These are phyloP conservation scores for Nyctereutes procyonoides DNA, from an alignment of 2,113 vertebrate genomes.

Conservation along the genomic window DNA sequence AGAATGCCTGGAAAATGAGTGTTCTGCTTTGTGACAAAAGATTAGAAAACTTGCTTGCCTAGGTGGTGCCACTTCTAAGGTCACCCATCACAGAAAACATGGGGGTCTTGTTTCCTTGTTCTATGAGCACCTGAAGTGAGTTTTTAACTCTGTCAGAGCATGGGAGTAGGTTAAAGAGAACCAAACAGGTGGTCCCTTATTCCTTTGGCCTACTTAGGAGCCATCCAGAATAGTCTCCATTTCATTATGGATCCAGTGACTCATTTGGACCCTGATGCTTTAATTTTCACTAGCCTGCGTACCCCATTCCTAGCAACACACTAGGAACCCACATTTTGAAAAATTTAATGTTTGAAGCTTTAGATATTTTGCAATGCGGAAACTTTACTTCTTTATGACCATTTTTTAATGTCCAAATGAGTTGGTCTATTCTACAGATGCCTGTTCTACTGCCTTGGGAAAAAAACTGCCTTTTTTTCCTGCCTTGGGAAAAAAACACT, in stretches of 20 bases:
- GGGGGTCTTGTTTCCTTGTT: background rate
- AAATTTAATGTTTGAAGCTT: background rate
- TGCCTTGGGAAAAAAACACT: background rate
- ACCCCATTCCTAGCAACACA: background rate
- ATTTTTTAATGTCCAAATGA: conserved; percentile 31
- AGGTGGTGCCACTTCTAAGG: too few relatives aligned
- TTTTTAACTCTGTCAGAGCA: background rate
- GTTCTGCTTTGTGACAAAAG: background rate
- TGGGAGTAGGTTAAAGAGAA: background rate
- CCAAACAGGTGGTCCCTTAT: background rate
- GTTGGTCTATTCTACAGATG: background rate
- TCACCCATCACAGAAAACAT: background rate
- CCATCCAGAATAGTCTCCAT: background rate
- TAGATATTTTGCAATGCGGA: background rate
- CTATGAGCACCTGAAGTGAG: background rate
- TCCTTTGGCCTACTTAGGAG: background rate
- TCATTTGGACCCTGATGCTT: background rate
- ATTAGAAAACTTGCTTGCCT: background rate
- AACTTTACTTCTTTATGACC: background rate
- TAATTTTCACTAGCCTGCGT: background rate
- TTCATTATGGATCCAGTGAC: background rate
- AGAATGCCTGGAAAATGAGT: background rate
- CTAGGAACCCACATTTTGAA: background rate
- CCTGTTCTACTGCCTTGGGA: background rate
- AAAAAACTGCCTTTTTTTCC: too few relatives aligned